A percentile compares a stretch with the other conserved stretches of the same genome.
phyloP scores from a whole-genome alignment of 2,113 vertebrate species.

The Phalacrocorax pelagicus region DNA sequence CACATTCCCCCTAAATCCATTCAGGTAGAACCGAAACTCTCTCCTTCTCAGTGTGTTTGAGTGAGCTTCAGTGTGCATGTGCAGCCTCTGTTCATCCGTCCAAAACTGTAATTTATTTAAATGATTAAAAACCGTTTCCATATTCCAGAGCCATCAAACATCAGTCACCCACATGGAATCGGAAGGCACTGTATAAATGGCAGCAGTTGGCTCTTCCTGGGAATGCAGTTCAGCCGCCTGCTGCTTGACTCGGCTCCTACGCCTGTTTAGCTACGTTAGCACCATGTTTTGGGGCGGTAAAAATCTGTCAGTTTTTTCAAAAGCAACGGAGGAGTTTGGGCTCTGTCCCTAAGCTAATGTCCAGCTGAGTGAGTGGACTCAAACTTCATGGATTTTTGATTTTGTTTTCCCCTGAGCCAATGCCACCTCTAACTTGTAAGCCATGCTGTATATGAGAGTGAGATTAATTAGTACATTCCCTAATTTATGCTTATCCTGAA shows the following conservation, averaged over 20 bases:
- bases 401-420: not conserved
- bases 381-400: not conserved
- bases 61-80: not conserved
- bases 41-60: not conserved
- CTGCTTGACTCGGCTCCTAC: not conserved
- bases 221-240: not conserved
- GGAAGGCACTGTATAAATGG: not conserved
- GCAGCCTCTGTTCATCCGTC: not conserved
- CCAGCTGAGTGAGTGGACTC: not conserved
- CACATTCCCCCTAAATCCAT: not conserved
- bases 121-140: conserved; percentile 16
- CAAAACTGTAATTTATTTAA: conserved; percentile 31
- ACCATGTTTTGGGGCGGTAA: not conserved
- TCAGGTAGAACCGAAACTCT: not conserved
- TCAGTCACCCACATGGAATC: not conserved
- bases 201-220: not conserved
- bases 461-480: not conserved
- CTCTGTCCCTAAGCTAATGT: not conserved
- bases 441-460: not conserved
- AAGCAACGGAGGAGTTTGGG: rapidly evolving
- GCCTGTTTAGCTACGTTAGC: not conserved
- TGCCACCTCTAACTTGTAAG: not conserved
- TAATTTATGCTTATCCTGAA: not conserved
- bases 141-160: conserved; percentile 32
- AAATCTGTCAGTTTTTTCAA: not conserved